Evolutionary conservation across 2,888 invertebrate species (phyloP), one percentile per base, ranked within the genome.

Genomic region (Drosophila acutilabella): DNA sequence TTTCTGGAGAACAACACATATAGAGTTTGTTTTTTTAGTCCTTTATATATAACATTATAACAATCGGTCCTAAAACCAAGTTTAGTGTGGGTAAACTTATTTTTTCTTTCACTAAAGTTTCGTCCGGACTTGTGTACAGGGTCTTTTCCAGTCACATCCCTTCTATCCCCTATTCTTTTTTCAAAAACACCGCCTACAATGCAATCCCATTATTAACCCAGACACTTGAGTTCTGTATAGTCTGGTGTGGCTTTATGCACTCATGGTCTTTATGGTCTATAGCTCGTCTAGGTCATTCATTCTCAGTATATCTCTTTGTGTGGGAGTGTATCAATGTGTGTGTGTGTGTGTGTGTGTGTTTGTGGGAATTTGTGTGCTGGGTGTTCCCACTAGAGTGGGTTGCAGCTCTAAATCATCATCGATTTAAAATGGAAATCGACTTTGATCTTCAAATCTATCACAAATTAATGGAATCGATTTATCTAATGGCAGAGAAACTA

Each of bases 181-280:
- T 40, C 38, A 52, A 57, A 64, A 58, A 66, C 73, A 68, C 79
- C 86, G 76, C 80, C 88, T 64, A 71, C 82, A 88, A 88, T 85
- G 82, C 79, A 73, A 68, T 70, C 58, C 57, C 75, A 84, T 84
- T 82, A 88, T 82, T 78, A 73, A 56, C 62, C 68, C 83, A 72
- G 71, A 72, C 82, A 83, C 82, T 83, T 85, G 86, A 83, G 74
- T 70, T 75, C 60, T 26, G 60, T 51, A 45, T 67, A 58, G 73
- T 78, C 73, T 71, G 62, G 40, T 38, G 20, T 50, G 26, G 48
- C 18, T 48, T 71, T 67, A 56, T 56, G 45, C 59, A 48, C 64
- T 48, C 38, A 66, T 66, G 52, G 56, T 57, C 40, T 42, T 30
- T 42, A 8, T 41, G 60, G 16, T 61, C 60, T 67, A 53, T 59